Evolutionary conservation across 2,113 vertebrate genomes (phyloP), one percentile per base, ranked within the genome.

Genomic region (Myotis davidii): DNA sequence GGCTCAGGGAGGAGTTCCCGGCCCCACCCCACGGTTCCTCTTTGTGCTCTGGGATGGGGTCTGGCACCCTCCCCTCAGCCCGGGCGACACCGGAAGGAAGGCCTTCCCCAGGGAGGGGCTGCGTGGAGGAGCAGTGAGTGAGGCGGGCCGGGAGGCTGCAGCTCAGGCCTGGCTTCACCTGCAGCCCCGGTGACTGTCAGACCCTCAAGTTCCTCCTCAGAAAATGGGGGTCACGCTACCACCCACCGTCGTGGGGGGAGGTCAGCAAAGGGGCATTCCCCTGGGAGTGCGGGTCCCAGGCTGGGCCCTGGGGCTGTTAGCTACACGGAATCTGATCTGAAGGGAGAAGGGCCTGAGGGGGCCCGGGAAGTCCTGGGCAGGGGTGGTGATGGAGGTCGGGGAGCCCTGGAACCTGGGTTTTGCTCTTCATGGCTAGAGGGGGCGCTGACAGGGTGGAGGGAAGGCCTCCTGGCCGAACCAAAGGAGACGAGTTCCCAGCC

Each of bases 41-140:
- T 3, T 72, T 88, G 32, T 87, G 73, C 91, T 96, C 52, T 92
- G 89, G 87, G 29, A 87, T 85, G 56, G 91, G 95, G 95, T 10
- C 32, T 1, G 6, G 64, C 0, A 5, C 1, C 91, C 88, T 94
- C 29, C 91, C 95, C 90, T 82, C 37, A 34, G 34, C 39, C 39
- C 52, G 16, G 70, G 39, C 64, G 42, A 83, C 54, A 29, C 56
- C 65, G 37, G 56, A 96, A 94, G 95, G 39, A 96, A 82, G 70
- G 90, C 48, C 39, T 79, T 56, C 87, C 85, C 56, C 65, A 8
- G 7, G 79, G 52, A 81, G 78, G 34, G 21, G 16, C 39, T 27
- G 16, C 1, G 4, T 6, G 6, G 64, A 37, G 6, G 6, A 16
- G 0, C 23, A 0, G 6, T 0, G 2, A 64, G 48, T 61, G 13